phyloP scores from a whole-genome alignment of 2,797 vertebrate species.

The Pseudotriccus pelzelni region DNA sequence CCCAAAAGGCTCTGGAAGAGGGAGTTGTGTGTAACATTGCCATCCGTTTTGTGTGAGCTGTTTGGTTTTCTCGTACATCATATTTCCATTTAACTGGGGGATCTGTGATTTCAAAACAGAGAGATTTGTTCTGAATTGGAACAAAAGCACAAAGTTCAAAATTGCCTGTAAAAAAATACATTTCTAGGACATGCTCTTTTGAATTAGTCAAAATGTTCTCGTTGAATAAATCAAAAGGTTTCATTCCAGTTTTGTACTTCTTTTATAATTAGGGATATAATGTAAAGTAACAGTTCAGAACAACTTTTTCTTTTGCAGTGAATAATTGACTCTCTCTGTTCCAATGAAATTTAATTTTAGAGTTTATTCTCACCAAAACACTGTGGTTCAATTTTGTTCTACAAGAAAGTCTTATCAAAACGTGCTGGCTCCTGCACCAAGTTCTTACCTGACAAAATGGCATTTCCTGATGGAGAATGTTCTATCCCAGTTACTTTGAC shows the following conservation, averaged over 20 bases:
- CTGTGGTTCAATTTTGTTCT: background rate
- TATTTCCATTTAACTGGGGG: background rate
- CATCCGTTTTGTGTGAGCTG: background rate
- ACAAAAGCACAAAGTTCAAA: constrained; percentile 19
- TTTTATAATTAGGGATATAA: constrained; percentile 50
- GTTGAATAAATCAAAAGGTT: constrained; percentile 60
- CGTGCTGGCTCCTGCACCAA: background rate
- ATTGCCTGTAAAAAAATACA: constrained; percentile 29
- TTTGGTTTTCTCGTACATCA: background rate
- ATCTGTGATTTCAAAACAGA: background rate
- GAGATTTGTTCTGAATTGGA: constrained; percentile 6
- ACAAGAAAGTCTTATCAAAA: background rate
- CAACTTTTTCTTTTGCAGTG: constrained; percentile 28
- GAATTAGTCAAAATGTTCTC: constrained; percentile 55
- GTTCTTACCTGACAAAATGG: background rate
- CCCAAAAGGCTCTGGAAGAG: background rate
- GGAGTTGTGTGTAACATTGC: rapidly evolving
- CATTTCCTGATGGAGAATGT: background rate
- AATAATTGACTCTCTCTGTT: constrained; percentile 15
- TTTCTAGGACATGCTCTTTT: constrained; percentile 32
- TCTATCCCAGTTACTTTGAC: background rate
- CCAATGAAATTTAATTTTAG: constrained; percentile 23
- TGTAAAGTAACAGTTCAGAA: constrained; percentile 39
- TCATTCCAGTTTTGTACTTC: constrained; percentile 40
- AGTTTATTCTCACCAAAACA: constrained; percentile 27